These are phyloP conservation scores for Canis aureus DNA, from an alignment of 2,113 vertebrate genomes.

Conservation along the genomic window DNA sequence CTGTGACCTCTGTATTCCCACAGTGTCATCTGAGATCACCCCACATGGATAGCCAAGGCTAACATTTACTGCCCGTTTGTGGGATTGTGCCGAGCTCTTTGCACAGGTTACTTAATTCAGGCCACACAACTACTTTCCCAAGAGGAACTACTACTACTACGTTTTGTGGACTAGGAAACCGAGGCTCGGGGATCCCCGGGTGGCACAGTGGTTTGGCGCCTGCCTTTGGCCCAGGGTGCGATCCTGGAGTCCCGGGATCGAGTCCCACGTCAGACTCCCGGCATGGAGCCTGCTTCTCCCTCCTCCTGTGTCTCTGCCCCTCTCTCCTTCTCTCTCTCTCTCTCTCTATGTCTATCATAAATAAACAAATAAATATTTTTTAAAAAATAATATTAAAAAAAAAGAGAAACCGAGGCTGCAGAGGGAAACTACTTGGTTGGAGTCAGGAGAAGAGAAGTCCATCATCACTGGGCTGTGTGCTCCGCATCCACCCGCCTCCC, in stretches of 20 bases:
- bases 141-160: fast-evolving
- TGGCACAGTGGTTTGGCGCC: too few species aligned
- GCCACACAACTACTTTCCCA: fast-evolving
- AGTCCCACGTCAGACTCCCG: too few species aligned
- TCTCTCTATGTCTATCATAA: too few species aligned
- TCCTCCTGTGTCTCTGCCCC: too few species aligned
- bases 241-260: too few species aligned
- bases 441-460: not conserved
- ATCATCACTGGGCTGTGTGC: fast-evolving
- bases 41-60: fast-evolving
- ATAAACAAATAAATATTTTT: too few species aligned
- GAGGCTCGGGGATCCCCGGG: not conserved
- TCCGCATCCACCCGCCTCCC: fast-evolving
- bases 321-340: too few species aligned
- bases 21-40: not conserved
- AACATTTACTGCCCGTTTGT: fast-evolving
- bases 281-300: too few species aligned
- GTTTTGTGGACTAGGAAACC: not conserved
- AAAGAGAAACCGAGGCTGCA: not conserved
- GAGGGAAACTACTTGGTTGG: not conserved
- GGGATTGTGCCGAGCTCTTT: fast-evolving
- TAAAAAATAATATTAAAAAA: too few species aligned
- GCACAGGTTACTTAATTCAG: too few species aligned
- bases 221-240: too few species aligned
- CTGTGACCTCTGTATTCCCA: fast-evolving